Base-by-base conservation (phyloP, 2,113 vertebrate species). In the Chauna torquata region DNA sequence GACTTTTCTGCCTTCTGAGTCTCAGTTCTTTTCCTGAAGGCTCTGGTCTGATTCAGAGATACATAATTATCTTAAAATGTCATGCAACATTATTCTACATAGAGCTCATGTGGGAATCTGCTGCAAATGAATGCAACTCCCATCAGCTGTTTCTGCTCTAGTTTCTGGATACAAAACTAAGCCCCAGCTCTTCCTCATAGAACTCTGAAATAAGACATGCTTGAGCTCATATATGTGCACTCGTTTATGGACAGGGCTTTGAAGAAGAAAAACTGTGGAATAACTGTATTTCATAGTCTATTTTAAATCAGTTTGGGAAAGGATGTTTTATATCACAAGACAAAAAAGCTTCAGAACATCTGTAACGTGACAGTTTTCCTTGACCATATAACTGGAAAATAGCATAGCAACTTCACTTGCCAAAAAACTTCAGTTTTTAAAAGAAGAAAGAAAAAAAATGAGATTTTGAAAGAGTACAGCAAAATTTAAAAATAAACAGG, bases 1-100 rank as follows among this genome's bases (percentile, higher is more conserved):
- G 42, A 4, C 5, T 62, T 82, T 96, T 89, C 25, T 71, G 58
- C 81, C 22, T 77, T 25, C 28, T 5, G 13, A 50, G 38, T 42
- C 17, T 91, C 59, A 78, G 10, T 49, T 81, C 18, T 89, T 89
- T 92, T 95, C 36, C 85, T 93, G 82, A 93, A 89, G 52, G 32
- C 22, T 84, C 13, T 81, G 16, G n/a, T 96, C 50, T 75, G n/a
- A 79, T 78, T 89, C 57, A 34, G 82, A 95, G 78, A 38, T 68
- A 93, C 59, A 42, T 5, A 34, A 47, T 16, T 11, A 94, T 91
- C n/a, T 68, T 91, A 94, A 93, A 70, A 87, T 89, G 92, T 71
- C 77, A 66, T 50, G 38, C 59, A 69, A 45, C 40, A 54, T 93
- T 82, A 82, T 78, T 75, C 55, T 74, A 71, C 18, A 17, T 27